These are phyloP conservation scores for Nothoprocta pentlandii DNA, from an alignment of 2,113 vertebrate species.

Conservation along the genomic window DNA sequence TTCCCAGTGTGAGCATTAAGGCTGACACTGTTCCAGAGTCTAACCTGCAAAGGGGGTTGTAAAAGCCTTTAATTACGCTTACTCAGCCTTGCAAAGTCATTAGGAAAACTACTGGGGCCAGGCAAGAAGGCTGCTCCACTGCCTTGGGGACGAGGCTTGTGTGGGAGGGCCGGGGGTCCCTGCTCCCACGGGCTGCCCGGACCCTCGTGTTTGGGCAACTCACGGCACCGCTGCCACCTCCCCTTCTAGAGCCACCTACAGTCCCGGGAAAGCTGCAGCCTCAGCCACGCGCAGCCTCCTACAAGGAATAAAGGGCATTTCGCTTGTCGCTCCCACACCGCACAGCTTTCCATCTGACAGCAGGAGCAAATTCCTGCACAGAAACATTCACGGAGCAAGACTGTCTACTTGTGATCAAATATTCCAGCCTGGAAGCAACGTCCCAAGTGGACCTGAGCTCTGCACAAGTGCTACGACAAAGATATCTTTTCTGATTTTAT, in stretches of 20 bases:
- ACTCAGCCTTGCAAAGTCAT: constrained; percentile 13
- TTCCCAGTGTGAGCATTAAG: not conserved
- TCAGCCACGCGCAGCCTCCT: not conserved
- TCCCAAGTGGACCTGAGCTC: not conserved
- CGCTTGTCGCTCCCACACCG: not conserved
- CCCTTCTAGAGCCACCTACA: not conserved
- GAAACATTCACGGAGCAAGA: not conserved
- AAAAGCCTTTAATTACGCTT: constrained; percentile 34
- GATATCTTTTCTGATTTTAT: not conserved
- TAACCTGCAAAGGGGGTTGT: constrained; percentile 31
- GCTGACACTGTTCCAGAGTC: constrained; percentile 16
- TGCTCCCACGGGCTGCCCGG: not conserved
- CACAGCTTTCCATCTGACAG: not conserved
- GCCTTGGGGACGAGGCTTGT: not conserved
- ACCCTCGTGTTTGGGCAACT: not conserved
- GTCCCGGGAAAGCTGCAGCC: not conserved
- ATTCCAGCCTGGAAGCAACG: not conserved
- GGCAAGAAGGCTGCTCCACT: not conserved
- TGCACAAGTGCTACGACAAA: not conserved
- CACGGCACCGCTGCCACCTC: not conserved
- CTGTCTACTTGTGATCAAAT: constrained; percentile 23
- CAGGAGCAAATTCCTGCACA: not conserved
- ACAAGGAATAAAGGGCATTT: not conserved
- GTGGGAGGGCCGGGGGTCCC: no score
- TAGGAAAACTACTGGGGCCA: constrained; percentile 6